Conservation (phyloP, 2,797 vertebrate genomes). For the Picus viridis region DNA sequence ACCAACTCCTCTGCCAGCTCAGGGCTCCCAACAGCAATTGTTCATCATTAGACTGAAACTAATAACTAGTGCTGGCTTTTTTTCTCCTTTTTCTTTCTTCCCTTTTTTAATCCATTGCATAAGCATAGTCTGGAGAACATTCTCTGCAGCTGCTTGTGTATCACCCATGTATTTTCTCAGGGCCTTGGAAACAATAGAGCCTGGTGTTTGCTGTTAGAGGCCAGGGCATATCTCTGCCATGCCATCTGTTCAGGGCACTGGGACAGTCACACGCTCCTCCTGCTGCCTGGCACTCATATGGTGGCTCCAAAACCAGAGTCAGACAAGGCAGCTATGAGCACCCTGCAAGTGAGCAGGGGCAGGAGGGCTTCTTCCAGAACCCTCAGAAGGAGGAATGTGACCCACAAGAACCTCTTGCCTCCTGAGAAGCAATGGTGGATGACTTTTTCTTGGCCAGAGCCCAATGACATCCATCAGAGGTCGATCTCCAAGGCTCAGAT, state of each 20-base stretch:
- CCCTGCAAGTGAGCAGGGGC: too few species aligned
- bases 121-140: not conserved
- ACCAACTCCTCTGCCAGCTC: not conserved
- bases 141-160: slow-evolving; percentile 10
- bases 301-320: not conserved
- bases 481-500: not conserved
- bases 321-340: not conserved
- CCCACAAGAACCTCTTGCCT: not conserved
- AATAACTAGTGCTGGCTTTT: not conserved
- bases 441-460: not conserved
- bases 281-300: not conserved
- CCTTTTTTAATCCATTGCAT: not conserved
- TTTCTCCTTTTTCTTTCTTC: too few species aligned
- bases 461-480: not conserved
- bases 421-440: not conserved
- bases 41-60: not conserved
- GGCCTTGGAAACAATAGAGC: not conserved
- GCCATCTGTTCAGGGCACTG: not conserved
- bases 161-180: not conserved
- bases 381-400: not conserved
- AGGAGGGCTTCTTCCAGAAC: not conserved
- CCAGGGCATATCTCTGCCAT: not conserved
- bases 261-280: not conserved
- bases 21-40: not conserved
- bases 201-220: not conserved